Percentiles rank a stretch among this genome's conserved stretches.
These are phyloP conservation scores for Neuroscelio doddi DNA, from an alignment of 2,888 invertebrate species.

Conservation along the genomic window DNA sequence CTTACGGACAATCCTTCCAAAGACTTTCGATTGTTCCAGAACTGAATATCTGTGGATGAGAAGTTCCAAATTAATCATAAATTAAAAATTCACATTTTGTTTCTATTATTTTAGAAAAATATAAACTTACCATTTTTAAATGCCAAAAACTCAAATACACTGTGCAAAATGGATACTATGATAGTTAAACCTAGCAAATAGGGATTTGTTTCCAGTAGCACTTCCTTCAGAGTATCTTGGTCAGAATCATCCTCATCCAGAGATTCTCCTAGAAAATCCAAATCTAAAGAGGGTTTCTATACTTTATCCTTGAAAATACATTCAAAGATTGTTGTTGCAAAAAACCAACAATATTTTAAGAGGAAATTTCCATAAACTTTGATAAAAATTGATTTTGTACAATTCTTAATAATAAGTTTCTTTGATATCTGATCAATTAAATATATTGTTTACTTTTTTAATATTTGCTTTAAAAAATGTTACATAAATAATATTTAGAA, in stretches of 20 bases:
- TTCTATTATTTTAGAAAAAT: too few species aligned
- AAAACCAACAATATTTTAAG: too few species aligned
- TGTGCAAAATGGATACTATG: conserved; percentile 94
- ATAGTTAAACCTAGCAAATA: conserved; percentile 94
- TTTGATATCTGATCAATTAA: too few species aligned
- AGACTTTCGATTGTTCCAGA: conserved; percentile 98
- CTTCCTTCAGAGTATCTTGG: conserved; percentile 93
- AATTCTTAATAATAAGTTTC: too few species aligned
- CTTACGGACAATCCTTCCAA: conserved; percentile 97
- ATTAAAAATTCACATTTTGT: background rate
- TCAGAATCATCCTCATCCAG: conserved; percentile 89
- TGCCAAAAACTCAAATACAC: conserved; percentile 97
- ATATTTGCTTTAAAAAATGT: too few species aligned
- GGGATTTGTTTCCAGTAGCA: conserved; percentile 96
- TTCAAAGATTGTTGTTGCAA: too few species aligned
- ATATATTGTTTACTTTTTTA: too few species aligned
- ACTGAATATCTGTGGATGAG: conserved; percentile 87
- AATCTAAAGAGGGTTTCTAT: conserved; percentile 4
- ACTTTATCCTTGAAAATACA: too few species aligned
- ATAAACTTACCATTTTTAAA: conserved; percentile 95
- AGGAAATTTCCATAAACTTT: too few species aligned
- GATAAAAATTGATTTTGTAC: too few species aligned
- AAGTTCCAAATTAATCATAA: background rate
- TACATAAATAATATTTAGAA: too few species aligned
- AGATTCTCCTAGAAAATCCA: conserved; percentile 70